These are phyloP conservation scores for Myioborus melanocephalus DNA, from an alignment of 2,797 vertebrate genomes.

Conservation along the genomic window DNA sequence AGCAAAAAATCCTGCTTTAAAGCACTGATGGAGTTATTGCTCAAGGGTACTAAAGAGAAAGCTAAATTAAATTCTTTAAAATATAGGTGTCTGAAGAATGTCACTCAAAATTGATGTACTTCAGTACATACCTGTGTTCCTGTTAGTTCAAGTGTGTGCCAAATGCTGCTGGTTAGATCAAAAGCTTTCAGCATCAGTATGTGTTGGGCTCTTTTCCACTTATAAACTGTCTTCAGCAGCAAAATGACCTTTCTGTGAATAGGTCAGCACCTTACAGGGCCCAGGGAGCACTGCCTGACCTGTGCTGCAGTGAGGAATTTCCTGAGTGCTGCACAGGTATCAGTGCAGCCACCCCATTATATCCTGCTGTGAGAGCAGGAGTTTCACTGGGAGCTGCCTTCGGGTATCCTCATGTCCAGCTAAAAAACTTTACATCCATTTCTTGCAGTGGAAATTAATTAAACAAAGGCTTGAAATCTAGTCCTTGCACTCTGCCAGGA, in stretches of 20 bases:
- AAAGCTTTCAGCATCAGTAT: background rate
- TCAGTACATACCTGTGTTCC: background rate
- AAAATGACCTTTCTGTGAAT: slow-evolving; percentile 56
- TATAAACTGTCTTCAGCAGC: slow-evolving; percentile 18
- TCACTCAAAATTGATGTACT: background rate
- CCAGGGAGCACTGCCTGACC: slow-evolving; percentile 26
- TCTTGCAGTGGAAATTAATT: background rate
- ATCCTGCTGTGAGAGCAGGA: background rate
- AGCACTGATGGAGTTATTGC: background rate
- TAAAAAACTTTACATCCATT: background rate
- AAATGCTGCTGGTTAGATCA: background rate
- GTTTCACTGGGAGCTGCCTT: background rate
- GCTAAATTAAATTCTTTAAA: background rate
- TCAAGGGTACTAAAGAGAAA: background rate
- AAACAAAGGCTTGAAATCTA: background rate
- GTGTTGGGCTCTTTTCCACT: background rate
- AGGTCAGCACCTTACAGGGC: slow-evolving; percentile 34
- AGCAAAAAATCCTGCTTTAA: background rate
- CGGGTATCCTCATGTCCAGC: background rate
- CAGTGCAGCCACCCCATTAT: background rate
- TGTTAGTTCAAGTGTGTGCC: background rate
- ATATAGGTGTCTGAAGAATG: background rate
- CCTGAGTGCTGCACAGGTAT: background rate
- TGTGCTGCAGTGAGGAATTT: slow-evolving; percentile 11
- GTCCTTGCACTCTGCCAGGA: background rate